Conservation (phyloP, 2,888 invertebrate genomes). For the Zele albiditarsus region DNA sequence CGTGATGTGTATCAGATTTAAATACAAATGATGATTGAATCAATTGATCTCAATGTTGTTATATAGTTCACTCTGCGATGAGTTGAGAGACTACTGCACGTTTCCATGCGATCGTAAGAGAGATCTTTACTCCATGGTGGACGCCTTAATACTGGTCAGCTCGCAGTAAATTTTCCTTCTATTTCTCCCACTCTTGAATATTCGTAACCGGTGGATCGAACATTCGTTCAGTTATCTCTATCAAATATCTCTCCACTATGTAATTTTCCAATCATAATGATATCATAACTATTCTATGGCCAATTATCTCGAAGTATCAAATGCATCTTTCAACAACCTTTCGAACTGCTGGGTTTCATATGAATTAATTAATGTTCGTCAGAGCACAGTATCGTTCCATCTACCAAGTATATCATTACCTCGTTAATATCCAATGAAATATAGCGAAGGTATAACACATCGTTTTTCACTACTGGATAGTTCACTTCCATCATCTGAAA, state of each 20-base stretch:
- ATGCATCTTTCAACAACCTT: too few species aligned
- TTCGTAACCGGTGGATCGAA: neutral
- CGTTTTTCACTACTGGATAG: neutral
- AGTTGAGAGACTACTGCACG: neutral
- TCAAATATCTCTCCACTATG: neutral
- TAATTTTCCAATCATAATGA: neutral
- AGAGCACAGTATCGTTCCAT: too few species aligned
- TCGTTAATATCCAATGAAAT: neutral
- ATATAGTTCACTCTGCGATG: too few species aligned
- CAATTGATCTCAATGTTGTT: too few species aligned
- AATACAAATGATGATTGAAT: too few species aligned
- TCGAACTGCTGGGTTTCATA: neutral
- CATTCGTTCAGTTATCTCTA: slow-evolving; percentile 23
- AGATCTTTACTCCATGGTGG: neutral
- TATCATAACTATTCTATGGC: neutral
- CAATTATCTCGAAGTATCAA: neutral
- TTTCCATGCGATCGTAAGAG: neutral
- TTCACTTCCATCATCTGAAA: neutral
- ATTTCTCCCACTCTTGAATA: neutral
- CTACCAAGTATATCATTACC: too few species aligned
- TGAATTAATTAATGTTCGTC: neutral
- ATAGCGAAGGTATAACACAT: neutral
- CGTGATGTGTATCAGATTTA: too few species aligned
- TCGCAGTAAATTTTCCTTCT: neutral
- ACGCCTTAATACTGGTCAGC: neutral